Evolutionary conservation across 2,113 vertebrate species (phyloP).

Genomic region (Lagopus leucura): DNA sequence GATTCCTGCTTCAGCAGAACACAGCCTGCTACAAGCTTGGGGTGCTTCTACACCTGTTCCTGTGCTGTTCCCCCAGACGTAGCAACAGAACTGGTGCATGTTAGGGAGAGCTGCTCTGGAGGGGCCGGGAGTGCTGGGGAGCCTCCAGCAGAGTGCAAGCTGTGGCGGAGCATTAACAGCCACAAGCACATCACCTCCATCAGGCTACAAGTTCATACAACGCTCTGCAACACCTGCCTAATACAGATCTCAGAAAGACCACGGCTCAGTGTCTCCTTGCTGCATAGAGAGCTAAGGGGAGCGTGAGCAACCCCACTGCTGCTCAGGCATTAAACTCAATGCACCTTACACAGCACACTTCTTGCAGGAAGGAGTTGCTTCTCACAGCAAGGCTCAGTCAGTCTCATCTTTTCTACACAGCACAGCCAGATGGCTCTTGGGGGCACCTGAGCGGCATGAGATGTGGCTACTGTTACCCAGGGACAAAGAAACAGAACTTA

Average conservation of each 20-base stretch:
- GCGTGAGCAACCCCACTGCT: background rate
- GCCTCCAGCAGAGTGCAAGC: accelerated
- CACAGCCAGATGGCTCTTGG: accelerated
- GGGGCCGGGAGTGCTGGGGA: background rate
- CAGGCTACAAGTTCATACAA: accelerated
- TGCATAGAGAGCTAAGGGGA: accelerated
- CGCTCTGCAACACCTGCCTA: accelerated
- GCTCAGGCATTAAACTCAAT: background rate
- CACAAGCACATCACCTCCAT: accelerated
- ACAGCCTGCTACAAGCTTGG: accelerated
- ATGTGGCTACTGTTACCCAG: accelerated
- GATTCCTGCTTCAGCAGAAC: background rate
- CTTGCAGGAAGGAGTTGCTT: accelerated
- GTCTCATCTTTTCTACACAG: accelerated
- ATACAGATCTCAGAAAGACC: background rate
- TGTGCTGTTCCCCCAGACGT: no score
- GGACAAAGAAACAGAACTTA: background rate
- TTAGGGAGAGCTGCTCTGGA: background rate
- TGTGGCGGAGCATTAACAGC: background rate
- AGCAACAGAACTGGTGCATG: no score
- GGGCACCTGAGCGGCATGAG: background rate
- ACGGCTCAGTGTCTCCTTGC: accelerated
- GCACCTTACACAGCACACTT: accelerated
- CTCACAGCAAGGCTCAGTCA: background rate
- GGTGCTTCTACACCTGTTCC: accelerated